Conservation (phyloP, 2,113 vertebrate species). For the Mionectes macconnelli region DNA sequence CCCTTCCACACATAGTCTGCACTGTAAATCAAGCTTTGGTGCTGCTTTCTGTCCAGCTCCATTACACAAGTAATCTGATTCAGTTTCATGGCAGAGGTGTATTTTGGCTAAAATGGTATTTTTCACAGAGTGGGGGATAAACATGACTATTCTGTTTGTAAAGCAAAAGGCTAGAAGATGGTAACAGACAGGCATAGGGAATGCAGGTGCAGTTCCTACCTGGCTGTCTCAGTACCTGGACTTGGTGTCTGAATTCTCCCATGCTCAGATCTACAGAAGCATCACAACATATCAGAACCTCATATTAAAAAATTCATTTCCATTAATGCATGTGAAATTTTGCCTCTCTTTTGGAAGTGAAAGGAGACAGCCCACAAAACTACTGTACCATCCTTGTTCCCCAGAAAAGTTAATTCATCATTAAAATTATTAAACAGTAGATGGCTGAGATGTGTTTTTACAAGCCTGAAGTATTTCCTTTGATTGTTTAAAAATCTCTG, state of each 20-base stretch:
- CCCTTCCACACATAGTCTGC: neutral
- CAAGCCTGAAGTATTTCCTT: slow-evolving; percentile 60
- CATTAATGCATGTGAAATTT: neutral
- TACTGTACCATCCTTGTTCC: neutral
- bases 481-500: slow-evolving; percentile 59
- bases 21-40: neutral
- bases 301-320: neutral
- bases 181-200: neutral
- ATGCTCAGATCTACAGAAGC: neutral
- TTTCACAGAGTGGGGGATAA: neutral
- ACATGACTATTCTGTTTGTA: neutral
- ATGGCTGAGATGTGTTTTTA: slow-evolving; percentile 35
- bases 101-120: neutral
- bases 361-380: neutral
- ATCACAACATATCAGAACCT: neutral
- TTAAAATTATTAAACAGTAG: slow-evolving; percentile 65
- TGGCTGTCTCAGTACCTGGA: neutral
- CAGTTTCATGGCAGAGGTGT: neutral
- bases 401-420: neutral
- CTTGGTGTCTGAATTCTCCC: neutral
- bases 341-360: neutral
- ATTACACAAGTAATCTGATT: neutral
- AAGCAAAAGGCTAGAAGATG: neutral
- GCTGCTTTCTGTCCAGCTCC: neutral
- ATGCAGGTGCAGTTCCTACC: neutral